Base-by-base conservation (phyloP, 2,113 vertebrate genomes). In the Mormyrus iriodes region DNA sequence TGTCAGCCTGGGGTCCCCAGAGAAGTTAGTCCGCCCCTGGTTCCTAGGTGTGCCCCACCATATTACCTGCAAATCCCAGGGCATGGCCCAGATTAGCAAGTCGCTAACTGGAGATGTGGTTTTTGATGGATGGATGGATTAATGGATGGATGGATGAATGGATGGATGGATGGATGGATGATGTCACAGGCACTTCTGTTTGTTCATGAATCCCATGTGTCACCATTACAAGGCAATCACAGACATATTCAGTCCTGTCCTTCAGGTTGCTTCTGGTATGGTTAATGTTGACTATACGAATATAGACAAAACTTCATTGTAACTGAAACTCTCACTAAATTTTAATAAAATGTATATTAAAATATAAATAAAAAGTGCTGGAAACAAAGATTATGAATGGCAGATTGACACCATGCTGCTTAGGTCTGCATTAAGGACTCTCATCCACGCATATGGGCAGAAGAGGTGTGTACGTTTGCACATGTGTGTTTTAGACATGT, bases 401-500 rank as follows among this genome's bases (percentile, higher is more conserved):
- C 58, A 27, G 58, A 46, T 19, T 7, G 42, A 21, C 35, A 8
- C 2, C 35, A 9, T 9, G 6, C 19, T n/a, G 79, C 19, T 44
- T n/a, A 46, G 79, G 19, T 83, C 79, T 76, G 31, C 58, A 61
- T 61, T 65, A 27, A 65, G 58, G 3, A 27, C n/a, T 12, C n/a
- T 3, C 8, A 27, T 69, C 61, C n/a, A 3, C 27, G 12, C 61
- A 13, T 12, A n/a, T 24, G 27, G 61, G 61, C 0, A 3, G 7
- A 48, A 84, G 42, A n/a, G 79, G 85, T 53, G 42, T 89, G 86
- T 27, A 42, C 42, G 1, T 69, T 48, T 84, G 69, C 51, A 17
- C 89, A 65, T 49, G n/a, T 89, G n/a, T 76, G 27, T 88, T 49
- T 86, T 52, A 90, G 90, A 46, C 83, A 42, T 89, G 61, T 82